These are phyloP conservation scores for Timema cristinae DNA, from an alignment of 2,888 invertebrate genomes.

Conservation along the genomic window DNA sequence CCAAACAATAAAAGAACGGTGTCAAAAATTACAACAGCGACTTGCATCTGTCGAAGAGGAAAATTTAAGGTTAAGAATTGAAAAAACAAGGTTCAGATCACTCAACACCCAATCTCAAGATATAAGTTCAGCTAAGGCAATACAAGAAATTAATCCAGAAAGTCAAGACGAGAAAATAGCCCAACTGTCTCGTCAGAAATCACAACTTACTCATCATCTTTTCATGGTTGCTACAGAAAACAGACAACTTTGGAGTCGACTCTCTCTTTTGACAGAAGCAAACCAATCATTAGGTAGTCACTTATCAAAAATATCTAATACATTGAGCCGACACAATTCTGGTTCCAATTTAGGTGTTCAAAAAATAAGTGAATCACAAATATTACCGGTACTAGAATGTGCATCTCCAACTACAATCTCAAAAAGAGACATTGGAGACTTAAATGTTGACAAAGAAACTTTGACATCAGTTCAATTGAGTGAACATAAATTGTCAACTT, in stretches of 20 bases:
- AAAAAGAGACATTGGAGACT: slow-evolving; percentile 24
- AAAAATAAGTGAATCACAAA: not conserved
- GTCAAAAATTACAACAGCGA: slow-evolving; percentile 68
- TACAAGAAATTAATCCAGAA: not conserved
- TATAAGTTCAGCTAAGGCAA: slow-evolving; percentile 36
- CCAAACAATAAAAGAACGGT: slow-evolving; percentile 77
- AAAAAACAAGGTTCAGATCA: not conserved
- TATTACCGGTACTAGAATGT: slow-evolving; percentile 31
- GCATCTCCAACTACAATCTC: not conserved
- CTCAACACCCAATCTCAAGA: slow-evolving; percentile 41
- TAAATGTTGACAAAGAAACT: slow-evolving; percentile 28
- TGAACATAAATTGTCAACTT: not conserved
- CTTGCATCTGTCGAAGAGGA: slow-evolving; percentile 69
- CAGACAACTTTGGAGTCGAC: slow-evolving; percentile 70
- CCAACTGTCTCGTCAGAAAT: slow-evolving; percentile 68
- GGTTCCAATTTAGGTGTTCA: not conserved
- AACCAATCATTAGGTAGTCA: slow-evolving; percentile 53
- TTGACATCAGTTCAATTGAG: slow-evolving; percentile 28
- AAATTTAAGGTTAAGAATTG: slow-evolving; percentile 59
- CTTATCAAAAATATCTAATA: slow-evolving; percentile 51
- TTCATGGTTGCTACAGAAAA: slow-evolving; percentile 80
- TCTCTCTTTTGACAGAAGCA: slow-evolving; percentile 60
- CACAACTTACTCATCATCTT: slow-evolving; percentile 70
- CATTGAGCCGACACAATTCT: slow-evolving; percentile 45
- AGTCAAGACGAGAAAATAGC: slow-evolving; percentile 53